Evolutionary conservation across 1,140 invertebrate genomes (phyloP).

Genomic region (Drosophila insularis): DNA sequence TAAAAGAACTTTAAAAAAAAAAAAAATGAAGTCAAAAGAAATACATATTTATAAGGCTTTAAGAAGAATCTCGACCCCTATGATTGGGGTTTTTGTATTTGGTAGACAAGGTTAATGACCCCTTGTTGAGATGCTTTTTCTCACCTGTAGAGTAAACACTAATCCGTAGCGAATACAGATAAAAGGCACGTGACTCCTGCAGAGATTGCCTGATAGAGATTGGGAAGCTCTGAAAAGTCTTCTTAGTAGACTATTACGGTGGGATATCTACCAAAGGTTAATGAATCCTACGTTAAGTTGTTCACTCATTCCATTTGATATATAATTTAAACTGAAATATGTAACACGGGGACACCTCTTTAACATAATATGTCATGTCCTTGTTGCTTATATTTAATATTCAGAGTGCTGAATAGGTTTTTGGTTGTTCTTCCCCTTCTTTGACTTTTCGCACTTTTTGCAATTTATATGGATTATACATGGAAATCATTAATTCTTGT

Average conservation of each 20-base stretch:
- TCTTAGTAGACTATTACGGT: not conserved
- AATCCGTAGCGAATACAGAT: not conserved
- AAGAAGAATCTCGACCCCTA: too few species aligned
- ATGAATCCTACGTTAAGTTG: not conserved
- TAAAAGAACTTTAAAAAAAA: too few species aligned
- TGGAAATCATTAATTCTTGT: conserved; percentile 77
- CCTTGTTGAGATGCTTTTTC: too few species aligned
- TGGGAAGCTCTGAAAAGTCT: not conserved
- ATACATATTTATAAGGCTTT: too few species aligned
- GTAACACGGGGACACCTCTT: not conserved
- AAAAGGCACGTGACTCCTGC: not conserved
- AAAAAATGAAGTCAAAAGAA: too few species aligned
- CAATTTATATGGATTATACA: conserved; percentile 78
- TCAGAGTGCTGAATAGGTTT: not conserved
- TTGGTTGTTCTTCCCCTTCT: not conserved
- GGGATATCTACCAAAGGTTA: not conserved
- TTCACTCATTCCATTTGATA: not conserved
- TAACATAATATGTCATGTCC: not conserved
- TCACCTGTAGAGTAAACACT: not conserved
- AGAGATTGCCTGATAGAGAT: not conserved
- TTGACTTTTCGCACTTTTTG: conserved; percentile 18
- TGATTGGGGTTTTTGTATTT: too few species aligned
- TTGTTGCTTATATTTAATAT: conserved; percentile 5
- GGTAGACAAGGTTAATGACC: too few species aligned
- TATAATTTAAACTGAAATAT: not conserved